Conservation (phyloP, 2,888 invertebrate species). For the Dynastes tityus region DNA sequence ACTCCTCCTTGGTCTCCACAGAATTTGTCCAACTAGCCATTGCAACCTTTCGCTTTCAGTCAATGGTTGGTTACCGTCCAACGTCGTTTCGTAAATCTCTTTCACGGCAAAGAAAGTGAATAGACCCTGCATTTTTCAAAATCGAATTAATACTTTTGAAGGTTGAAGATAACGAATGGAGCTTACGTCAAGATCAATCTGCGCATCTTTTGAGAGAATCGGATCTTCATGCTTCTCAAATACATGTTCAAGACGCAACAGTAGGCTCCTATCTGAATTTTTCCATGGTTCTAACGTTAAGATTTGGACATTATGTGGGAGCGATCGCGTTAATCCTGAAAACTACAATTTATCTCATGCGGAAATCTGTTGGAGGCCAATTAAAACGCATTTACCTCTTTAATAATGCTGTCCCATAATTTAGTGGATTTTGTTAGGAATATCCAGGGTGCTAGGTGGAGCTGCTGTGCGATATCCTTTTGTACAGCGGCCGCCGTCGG, state of each 20-base stretch:
- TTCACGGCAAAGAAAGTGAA: constrained; percentile 67
- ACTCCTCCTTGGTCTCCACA: neutral
- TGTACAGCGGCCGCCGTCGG: constrained; percentile 66
- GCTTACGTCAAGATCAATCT: constrained; percentile 73
- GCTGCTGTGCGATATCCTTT: constrained; percentile 70
- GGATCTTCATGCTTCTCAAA: constrained; percentile 77
- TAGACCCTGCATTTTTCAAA: constrained; percentile 63
- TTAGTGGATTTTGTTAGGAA: constrained; percentile 70
- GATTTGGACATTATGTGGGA: constrained; percentile 82
- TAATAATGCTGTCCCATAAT: constrained; percentile 42
- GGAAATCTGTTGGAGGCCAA: neutral
- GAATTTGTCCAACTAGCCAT: constrained; percentile 69
- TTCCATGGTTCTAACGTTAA: constrained; percentile 86
- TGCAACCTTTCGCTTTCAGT: constrained; percentile 72
- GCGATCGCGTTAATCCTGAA: constrained; percentile 70
- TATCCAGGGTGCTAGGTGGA: constrained; percentile 75
- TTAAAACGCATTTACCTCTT: constrained; percentile 19
- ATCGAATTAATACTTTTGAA: too few species aligned
- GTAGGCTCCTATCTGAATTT: constrained; percentile 68
- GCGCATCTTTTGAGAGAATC: constrained; percentile 71
- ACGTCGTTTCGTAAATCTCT: constrained; percentile 68
- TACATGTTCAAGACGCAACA: constrained; percentile 85
- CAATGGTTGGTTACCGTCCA: constrained; percentile 73
- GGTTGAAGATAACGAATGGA: neutral
- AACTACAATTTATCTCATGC: constrained; percentile 65